Base-by-base conservation (phyloP, 2,113 vertebrate species). In the Condylura cristata region DNA sequence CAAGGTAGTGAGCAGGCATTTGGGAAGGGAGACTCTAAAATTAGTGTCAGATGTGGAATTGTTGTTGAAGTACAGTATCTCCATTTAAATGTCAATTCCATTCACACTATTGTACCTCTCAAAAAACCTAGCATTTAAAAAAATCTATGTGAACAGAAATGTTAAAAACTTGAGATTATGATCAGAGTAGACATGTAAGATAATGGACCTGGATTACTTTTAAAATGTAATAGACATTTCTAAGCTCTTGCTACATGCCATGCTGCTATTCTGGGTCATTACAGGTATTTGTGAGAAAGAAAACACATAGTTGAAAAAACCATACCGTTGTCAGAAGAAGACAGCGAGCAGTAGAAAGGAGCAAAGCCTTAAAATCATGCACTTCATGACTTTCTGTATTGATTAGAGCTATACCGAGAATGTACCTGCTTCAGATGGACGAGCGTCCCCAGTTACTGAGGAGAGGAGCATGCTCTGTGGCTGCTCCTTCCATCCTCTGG, bases 21-120 rank as follows among this genome's bases (percentile, higher is more conserved):
- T 87, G 96, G 96, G 96, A 97, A 76, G 97, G 94, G 94, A 60
- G 89, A 81, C 88, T 96, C 96, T 93, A 96, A 96, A 97, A 96
- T 97, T 88, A 97, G 93, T 90, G 93, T 96, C 96, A 97, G 95
- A 94, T 96, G 96, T 93, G 90, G 71, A 93, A 86, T 75, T 94
- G 90, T 93, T 91, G 5, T 63, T 79, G 24, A 95, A 93, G 72
- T 72, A 60, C 76, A 65, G 32, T 18, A 78, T 96, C 83, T 93
- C 75, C 39, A 72, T 84, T 93, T 81, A 90, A 84, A 39, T 82
- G 72, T 65, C 84, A 75, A 26, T 87, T 93, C 32, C 20, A 86
- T 82, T 85, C 87, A 76, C 37, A 66, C 32, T 78, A 2, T 32
- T 53, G 48, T 8, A 60, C 10, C 18, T 91, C 58, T 94, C 37